A percentile compares a stretch with the other conserved stretches of the same genome.
Evolutionary conservation across 2,888 invertebrate genomes (phyloP).

Genomic region (Acanthosepion esculentum): DNA sequence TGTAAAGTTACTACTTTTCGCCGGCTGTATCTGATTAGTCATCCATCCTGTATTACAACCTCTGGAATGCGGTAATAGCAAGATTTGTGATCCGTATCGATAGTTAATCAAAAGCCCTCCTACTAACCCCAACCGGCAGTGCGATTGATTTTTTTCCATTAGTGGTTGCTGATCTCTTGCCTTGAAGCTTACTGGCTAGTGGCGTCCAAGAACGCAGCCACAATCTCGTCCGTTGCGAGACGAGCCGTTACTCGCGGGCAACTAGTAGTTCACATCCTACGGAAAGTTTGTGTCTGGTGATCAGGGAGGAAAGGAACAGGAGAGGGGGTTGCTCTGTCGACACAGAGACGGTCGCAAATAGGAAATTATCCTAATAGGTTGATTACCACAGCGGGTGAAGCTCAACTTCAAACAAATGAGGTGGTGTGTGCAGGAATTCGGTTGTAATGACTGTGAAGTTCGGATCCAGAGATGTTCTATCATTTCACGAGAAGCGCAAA

Average conservation of each 20-base stretch:
- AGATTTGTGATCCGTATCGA: slow-evolving; percentile 33
- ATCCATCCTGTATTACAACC: neutral
- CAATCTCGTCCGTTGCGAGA: neutral
- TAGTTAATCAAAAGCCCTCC: neutral
- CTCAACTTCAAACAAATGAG: neutral
- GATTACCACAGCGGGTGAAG: neutral
- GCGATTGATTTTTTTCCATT: neutral
- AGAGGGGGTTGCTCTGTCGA: neutral
- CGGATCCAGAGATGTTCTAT: neutral
- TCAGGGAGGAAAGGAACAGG: neutral
- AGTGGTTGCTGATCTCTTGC: neutral
- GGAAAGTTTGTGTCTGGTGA: neutral
- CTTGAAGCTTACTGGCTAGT: neutral
- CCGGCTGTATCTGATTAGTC: neutral
- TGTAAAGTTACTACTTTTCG: neutral
- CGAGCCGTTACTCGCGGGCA: neutral
- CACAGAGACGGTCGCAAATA: neutral
- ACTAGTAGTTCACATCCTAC: neutral
- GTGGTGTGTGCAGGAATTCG: neutral
- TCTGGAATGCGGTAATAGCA: neutral
- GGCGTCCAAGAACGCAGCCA: neutral
- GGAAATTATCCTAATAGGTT: neutral
- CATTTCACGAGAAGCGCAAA: neutral
- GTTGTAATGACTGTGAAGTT: neutral
- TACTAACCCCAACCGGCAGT: neutral